A percentile compares a stretch with the other conserved stretches of the same genome.
Conservation (phyloP, 2,113 vertebrate genomes). For the Blennius ocellaris region DNA sequence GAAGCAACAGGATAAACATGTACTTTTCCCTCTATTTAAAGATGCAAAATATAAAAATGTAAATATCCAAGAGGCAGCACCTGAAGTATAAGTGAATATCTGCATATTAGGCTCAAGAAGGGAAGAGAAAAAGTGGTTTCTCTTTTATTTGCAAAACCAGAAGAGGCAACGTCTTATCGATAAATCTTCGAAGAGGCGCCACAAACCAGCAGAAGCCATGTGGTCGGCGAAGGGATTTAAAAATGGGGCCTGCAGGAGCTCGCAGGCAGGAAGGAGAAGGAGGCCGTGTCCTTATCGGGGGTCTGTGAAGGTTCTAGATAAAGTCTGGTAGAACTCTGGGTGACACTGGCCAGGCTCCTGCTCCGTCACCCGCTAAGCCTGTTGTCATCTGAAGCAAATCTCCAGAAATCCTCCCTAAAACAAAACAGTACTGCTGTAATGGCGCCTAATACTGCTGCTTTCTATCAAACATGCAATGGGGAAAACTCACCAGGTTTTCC, state of each 20-base stretch:
- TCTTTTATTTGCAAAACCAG: slow-evolving; percentile 31
- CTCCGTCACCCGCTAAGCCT: slow-evolving; percentile 71
- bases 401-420: slow-evolving; percentile 46
- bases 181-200: slow-evolving; percentile 30
- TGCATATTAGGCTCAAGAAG: slow-evolving; percentile 10
- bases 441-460: slow-evolving; percentile 40
- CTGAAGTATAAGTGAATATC: background rate
- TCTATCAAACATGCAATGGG: slow-evolving; percentile 16
- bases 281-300: slow-evolving; percentile 64
- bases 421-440: slow-evolving; percentile 53
- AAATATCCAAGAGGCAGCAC: background rate
- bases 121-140: background rate
- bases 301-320: slow-evolving; percentile 67
- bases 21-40: background rate
- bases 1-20: no score
- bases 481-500: slow-evolving; percentile 21
- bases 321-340: slow-evolving; percentile 62
- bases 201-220: slow-evolving; percentile 30
- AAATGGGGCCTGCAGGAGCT: slow-evolving; percentile 37
- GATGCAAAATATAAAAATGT: background rate
- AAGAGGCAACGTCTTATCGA: slow-evolving; percentile 16
- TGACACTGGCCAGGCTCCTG: slow-evolving; percentile 76
- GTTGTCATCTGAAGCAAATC: slow-evolving; percentile 68
- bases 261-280: slow-evolving; percentile 54
- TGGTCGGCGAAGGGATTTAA: slow-evolving; percentile 54